phyloP scores from a whole-genome alignment of 2,113 vertebrate genomes.

The Lanius ludovicianus region DNA sequence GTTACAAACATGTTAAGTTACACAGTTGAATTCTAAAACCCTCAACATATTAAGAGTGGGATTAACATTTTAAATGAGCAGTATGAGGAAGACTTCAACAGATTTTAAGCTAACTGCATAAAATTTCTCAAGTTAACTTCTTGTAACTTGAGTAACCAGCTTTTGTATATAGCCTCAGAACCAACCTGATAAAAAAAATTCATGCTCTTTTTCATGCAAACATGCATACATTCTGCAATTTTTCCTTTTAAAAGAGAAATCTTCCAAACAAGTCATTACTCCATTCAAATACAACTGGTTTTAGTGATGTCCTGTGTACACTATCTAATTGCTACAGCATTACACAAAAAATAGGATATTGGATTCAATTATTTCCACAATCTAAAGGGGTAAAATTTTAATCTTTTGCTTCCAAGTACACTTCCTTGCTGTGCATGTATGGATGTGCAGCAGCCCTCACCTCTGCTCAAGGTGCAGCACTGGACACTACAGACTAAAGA shows the following conservation, averaged over 20 bases:
- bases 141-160: neutral
- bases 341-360: neutral
- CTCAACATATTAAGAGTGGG: neutral
- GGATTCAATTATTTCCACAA: neutral
- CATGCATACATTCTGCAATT: fast-evolving
- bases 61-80: neutral
- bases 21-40: neutral
- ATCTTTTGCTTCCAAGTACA: neutral
- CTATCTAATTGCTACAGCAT: neutral
- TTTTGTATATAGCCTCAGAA: neutral
- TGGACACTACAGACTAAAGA: neutral
- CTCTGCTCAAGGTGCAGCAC: neutral
- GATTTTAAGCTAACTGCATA: neutral
- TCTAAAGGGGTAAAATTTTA: neutral
- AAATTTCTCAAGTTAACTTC: neutral
- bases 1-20: neutral
- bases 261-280: neutral
- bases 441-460: neutral
- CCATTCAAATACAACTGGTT: neutral
- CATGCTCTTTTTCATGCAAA: neutral
- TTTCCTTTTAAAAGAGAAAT: neutral
- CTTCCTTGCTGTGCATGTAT: neutral
- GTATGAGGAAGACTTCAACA: neutral
- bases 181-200: neutral
- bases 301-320: neutral